Conservation (phyloP, 1,140 invertebrate species). For the Cylas formicarius region DNA sequence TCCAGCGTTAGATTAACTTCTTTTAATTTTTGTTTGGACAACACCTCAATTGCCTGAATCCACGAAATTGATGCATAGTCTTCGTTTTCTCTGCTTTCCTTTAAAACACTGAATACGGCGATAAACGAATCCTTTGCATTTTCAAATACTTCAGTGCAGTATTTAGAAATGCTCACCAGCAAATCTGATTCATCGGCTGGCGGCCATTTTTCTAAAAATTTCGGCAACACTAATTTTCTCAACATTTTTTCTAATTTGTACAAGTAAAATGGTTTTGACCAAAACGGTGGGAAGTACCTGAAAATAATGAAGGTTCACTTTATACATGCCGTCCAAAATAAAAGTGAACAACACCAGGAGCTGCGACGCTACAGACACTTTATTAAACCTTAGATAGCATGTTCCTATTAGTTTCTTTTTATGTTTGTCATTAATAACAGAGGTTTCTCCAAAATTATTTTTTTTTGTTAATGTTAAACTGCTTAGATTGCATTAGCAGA, state of each 20-base stretch:
- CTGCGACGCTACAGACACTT: no score
- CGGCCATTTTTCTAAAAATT: constrained; percentile 32
- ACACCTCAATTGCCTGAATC: constrained; percentile 32
- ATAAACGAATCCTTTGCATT: constrained; percentile 23
- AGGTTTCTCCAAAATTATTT: no score
- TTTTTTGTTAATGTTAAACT: no score
- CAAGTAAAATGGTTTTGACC: constrained; percentile 40
- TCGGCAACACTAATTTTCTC: constrained; percentile 28
- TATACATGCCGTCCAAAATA: no score
- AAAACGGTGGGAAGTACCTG: constrained; percentile 47
- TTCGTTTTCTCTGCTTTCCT: constrained; percentile 21
- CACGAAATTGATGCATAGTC: constrained; percentile 28
- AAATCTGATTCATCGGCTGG: constrained; percentile 25
- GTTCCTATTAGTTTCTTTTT: no score
- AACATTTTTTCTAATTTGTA: constrained; percentile 22
- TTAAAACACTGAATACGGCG: constrained; percentile 26
- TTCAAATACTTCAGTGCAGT: constrained; percentile 27
- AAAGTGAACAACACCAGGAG: no score
- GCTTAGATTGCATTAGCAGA: no score
- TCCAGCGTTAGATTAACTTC: constrained; percentile 24
- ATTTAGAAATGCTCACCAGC: constrained; percentile 24
- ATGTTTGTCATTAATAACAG: no score
- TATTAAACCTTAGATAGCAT: no score
- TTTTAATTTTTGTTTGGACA: constrained; percentile 29
- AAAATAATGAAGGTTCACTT: no score